phyloP scores from a whole-genome alignment of 2,888 invertebrate genomes.

The Auanema freiburgensis region DNA sequence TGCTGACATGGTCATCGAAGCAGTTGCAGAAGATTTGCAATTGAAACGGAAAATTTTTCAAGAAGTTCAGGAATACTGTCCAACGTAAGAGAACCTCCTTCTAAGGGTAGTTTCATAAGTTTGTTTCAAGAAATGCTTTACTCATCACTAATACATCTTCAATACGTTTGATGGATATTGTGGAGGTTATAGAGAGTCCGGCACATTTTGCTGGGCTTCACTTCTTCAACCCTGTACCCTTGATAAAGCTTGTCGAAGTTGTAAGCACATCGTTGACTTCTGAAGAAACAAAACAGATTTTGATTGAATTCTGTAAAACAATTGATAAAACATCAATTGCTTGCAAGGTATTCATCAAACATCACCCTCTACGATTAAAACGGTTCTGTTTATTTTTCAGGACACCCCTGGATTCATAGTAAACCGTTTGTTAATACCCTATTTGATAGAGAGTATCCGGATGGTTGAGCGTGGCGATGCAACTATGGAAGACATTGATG shows the following conservation, averaged over 20 bases:
- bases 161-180: constrained; percentile 79
- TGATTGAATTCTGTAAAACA: constrained; percentile 80
- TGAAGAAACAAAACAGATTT: constrained; percentile 74
- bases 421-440: constrained; percentile 82
- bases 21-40: constrained; percentile 80
- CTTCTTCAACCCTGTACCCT: constrained; percentile 87
- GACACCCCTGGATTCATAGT: constrained; percentile 91
- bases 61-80: constrained; percentile 73
- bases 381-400: constrained; percentile 53
- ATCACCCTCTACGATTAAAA: constrained; percentile 8
- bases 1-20: constrained; percentile 80
- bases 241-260: constrained; percentile 86
- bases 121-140: constrained; percentile 74
- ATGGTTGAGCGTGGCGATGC: constrained; percentile 71
- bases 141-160: constrained; percentile 89
- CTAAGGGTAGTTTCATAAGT: constrained; percentile 15
- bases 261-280: constrained; percentile 77
- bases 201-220: constrained; percentile 82
- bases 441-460: constrained; percentile 74
- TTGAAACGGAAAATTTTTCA: constrained; percentile 78
- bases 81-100: constrained; percentile 53
- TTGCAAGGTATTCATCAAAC: constrained; percentile 71
- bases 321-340: constrained; percentile 83
- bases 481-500: constrained; percentile 79
- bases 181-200: constrained; percentile 30